Base-by-base conservation (phyloP, 1,140 invertebrate genomes). In the Hypothenemus hampei region DNA sequence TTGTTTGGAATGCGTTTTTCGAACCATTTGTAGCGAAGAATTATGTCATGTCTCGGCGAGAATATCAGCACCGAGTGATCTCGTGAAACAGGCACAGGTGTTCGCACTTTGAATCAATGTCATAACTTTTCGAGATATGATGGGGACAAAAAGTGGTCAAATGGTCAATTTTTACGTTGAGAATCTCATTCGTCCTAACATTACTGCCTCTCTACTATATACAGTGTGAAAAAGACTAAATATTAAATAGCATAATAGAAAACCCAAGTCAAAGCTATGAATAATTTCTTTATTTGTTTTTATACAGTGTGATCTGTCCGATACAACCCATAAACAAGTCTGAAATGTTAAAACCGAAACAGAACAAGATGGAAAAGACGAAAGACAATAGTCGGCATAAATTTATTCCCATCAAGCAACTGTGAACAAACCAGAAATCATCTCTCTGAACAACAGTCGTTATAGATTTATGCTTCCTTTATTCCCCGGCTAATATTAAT, bases 1-100 rank as follows among this genome's bases (percentile, higher is more conserved):
- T 64, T 65, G 65, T 58, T 60, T 56, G 65, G 61, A 59, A 64
- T 65, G 61, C 57, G 63, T 66, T 66, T 66, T 66, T 66, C 65
- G 65, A 58, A 31, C 65, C 58, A 63, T 66, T 60, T 48, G 58
- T 54, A 52, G n/a, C n/a, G 53, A 63, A 58, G 65, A 66, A 58
- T 62, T 66, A 66, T 66, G 65, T 60, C 50, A 31, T 35, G 65
- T 48, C 59, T 52, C 47, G 43, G 52, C 50, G 57, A 47, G 58
- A 59, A 57, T 65, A 66, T 66, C 65, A 56, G 51, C 49, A 33
- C 55, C 58, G 40, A 41, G 39, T 45, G 59, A 65, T 65, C 63
- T 61, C 22, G n/a, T 31, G 21, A 43, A 57, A 57, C n/a, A n/a
- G n/a, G n/a, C 59, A 60, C 59, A 60, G 53, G 59, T 60, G 59